A percentile compares a stretch with the other conserved stretches of the same genome.
These are phyloP conservation scores for Macropus fuliginosus DNA, from an alignment of 2,797 vertebrate species.

Conservation along the genomic window DNA sequence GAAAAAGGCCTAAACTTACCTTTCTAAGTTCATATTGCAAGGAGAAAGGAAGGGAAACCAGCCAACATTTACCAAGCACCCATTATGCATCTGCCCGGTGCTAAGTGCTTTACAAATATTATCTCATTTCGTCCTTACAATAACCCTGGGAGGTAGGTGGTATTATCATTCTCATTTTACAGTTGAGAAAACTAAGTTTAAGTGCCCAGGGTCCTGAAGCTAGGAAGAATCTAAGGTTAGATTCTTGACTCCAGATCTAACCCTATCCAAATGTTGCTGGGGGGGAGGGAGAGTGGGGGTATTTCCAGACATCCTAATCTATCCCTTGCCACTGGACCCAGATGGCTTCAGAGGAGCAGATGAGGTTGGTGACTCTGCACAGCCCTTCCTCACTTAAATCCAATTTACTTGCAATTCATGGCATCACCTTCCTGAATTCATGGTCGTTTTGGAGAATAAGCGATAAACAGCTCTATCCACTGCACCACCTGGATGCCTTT, in stretches of 20 bases:
- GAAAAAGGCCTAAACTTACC: background rate
- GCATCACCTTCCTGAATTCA: no score
- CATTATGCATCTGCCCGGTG: background rate
- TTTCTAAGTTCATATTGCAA: background rate
- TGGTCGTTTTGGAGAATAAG: no score
- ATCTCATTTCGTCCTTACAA: background rate
- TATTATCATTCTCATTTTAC: background rate
- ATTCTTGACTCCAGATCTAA: background rate
- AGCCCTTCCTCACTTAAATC: no score
- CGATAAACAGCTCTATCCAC: background rate
- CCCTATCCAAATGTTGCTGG: background rate
- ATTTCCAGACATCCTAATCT: no score
- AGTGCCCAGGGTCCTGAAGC: background rate
- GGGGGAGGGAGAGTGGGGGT: no score
- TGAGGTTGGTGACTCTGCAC: no score
- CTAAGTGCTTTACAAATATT: background rate
- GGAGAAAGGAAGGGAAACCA: background rate
- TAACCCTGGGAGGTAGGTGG: background rate
- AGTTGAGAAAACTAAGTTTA: background rate
- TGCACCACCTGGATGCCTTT: background rate
- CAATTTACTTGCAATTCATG: no score
- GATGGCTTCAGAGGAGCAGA: no score
- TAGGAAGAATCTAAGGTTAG: background rate
- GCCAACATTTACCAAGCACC: background rate
- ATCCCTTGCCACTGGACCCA: no score